Evolutionary conservation across 2,113 vertebrate species (phyloP), one percentile per base, ranked within the genome.

Genomic region (Kryptolebias marmoratus): DNA sequence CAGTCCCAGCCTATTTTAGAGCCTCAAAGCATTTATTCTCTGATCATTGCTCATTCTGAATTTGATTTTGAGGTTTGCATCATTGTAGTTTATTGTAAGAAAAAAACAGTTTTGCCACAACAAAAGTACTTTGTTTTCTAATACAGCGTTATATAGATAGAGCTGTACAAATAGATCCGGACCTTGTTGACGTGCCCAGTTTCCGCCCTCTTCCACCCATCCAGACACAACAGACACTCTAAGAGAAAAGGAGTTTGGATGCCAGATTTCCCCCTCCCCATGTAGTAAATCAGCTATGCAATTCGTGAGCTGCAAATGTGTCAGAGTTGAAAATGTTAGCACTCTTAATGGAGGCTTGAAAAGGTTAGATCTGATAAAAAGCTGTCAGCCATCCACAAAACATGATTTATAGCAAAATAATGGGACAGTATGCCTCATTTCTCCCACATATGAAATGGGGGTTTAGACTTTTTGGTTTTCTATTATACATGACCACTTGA

Each of bases 361-460:
- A 99, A 99, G 97, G 97, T 98, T 98, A 98, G 93, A 96, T 95
- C 96, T 97, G 96, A 98, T 97, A 96, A 97, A 97, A 93, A 96
- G 95, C 96, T 96, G 96, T 97, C 97, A 96, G 94, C 90, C 92
- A 89, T 95, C 95, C 93, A 94, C 95, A 93, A 95, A 86, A 96
- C 95, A 94, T 96, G 97, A 98, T 97, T 98, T 96, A 98, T 97
- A 94, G 91, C 94, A 93, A 92, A 94, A 96, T 97, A 98, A 98
- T 96, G 94, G 95, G 95, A 95, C 94, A 95, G 95, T 96, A 97
- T 95, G 96, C 95, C 96, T 97, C 95, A 98, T 98, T 98, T 98
- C 95, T 96, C 94, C 95, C 95, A 94, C 93, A 92, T 94, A 93
- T 94, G 93, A 93, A 94, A 95, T 92, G 94, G 95, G 95, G 93